Evolutionary conservation across 2,113 vertebrate species (phyloP), one percentile per base, ranked within the genome.

Genomic region (Rhinoderma darwinii): DNA sequence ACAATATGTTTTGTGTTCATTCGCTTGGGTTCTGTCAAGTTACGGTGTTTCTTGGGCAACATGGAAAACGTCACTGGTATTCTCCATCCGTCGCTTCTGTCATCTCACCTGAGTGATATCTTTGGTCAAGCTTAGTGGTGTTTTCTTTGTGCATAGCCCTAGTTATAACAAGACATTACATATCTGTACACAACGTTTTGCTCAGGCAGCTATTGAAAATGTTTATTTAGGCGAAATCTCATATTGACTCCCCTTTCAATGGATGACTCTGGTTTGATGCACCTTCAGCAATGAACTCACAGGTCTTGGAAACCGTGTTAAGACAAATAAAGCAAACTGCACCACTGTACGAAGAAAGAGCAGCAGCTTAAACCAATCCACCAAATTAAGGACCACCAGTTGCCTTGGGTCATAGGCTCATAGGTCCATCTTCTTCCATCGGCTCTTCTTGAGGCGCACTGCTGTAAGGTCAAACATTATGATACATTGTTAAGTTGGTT

Each of bases 361-460:
- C 56, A 85, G 84, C 56, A 72, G 77, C 85, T 47, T 27, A 37
- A 87, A 74, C 14, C 3, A 25, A 81, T 82, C 51, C 79, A 74
- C 39, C 51, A n/a, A 27, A 70, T 27, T 20, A 22, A 35, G 47
- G 68, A 37, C 10, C n/a, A 14, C 41, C 7, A 10, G 10, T 30
- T 84, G 37, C 80, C 0, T 14, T 61, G 41, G 12, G 5, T 92
- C 91, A 93, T 88, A 90, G 91, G 87, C 66, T 89, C 91, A 93
- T 92, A 88, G 91, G 90, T 84, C 91, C 90, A 72, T 91, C 91
- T 88, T 94, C 93, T 87, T 93, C 93, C 89, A 92, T 93, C 0
- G 90, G 91, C 88, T 94, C 93, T 0, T 95, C 94, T 0, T 89
- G 88, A 0, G 89, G 89, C 88, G 92, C 94, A 90, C 82, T 92